Conservation (phyloP, 2,888 invertebrate species). For the Ariolimax columbianus region DNA sequence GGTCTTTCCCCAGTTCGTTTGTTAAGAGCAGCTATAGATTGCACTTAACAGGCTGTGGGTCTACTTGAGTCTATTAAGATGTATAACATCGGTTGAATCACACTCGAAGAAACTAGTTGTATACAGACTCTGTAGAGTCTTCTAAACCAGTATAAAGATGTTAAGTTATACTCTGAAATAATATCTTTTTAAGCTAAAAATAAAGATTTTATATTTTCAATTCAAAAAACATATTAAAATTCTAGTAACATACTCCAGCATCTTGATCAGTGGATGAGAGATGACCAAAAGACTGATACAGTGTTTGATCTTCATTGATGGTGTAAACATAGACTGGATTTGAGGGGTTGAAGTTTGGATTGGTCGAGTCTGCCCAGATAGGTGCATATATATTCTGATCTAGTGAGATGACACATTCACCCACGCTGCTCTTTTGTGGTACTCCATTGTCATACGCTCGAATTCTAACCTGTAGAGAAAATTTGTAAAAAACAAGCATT, state of each 20-base stretch:
- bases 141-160: too few species aligned
- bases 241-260: conserved; percentile 7
- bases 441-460: conserved; percentile 70
- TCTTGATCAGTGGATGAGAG: conserved; percentile 61
- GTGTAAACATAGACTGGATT: conserved; percentile 28
- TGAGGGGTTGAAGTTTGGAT: conserved; percentile 3
- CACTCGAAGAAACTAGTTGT: too few species aligned
- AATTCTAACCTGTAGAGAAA: conserved; percentile 62
- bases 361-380: conserved; percentile 21
- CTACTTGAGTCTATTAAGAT: too few species aligned
- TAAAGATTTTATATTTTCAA: background rate
- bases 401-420: conserved; percentile 63
- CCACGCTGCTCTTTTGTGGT: conserved; percentile 63
- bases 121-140: too few species aligned
- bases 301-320: conserved; percentile 55
- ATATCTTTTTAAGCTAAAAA: background rate
- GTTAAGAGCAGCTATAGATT: too few species aligned
- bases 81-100: too few species aligned
- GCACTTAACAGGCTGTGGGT: too few species aligned
- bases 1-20: too few species aligned
- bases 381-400: conserved; percentile 69
- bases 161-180: too few species aligned
- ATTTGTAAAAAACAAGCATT: too few species aligned
- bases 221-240: background rate
- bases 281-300: conserved; percentile 56